A percentile compares a stretch with the other conserved stretches of the same genome.
These are phyloP conservation scores for Choloepus didactylus DNA, from an alignment of 2,797 vertebrate genomes.

Conservation along the genomic window DNA sequence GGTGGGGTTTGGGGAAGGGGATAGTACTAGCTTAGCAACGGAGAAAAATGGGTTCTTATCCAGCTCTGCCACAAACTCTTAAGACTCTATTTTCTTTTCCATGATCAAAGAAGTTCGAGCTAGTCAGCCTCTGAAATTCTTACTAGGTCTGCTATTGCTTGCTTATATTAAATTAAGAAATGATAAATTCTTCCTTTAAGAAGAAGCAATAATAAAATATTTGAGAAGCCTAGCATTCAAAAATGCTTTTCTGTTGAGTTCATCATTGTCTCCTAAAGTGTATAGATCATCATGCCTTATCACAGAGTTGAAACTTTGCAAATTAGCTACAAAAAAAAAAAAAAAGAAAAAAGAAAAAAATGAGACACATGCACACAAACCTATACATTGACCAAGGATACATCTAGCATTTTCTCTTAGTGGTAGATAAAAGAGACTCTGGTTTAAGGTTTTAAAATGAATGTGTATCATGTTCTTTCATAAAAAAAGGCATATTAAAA, in stretches of 20 bases:
- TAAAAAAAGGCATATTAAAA: constrained; percentile 16
- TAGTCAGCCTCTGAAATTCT: not conserved
- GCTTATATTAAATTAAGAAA: constrained; percentile 18
- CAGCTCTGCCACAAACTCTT: not conserved
- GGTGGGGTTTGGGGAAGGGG: too few species aligned
- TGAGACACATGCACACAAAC: not conserved
- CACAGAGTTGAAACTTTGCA: constrained; percentile 1
- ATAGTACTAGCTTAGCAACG: not conserved
- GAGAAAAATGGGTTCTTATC: not conserved
- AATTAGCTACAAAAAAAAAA: not conserved
- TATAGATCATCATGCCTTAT: constrained; percentile 21
- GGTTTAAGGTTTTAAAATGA: not conserved
- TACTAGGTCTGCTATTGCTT: not conserved
- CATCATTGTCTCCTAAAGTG: not conserved
- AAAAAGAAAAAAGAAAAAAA: not conserved
- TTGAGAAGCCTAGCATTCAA: not conserved
- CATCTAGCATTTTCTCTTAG: not conserved
- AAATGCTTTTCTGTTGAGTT: constrained; percentile 6
- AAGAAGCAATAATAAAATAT: not conserved
- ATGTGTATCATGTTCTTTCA: not conserved
- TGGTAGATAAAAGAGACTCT: not conserved
- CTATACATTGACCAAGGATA: not conserved
- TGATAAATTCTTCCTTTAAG: not conserved
- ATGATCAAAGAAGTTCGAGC: not conserved
- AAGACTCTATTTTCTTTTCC: not conserved